These are phyloP conservation scores for Sebastes trivittatus DNA, from an alignment of 2,797 vertebrate genomes.

Conservation along the genomic window DNA sequence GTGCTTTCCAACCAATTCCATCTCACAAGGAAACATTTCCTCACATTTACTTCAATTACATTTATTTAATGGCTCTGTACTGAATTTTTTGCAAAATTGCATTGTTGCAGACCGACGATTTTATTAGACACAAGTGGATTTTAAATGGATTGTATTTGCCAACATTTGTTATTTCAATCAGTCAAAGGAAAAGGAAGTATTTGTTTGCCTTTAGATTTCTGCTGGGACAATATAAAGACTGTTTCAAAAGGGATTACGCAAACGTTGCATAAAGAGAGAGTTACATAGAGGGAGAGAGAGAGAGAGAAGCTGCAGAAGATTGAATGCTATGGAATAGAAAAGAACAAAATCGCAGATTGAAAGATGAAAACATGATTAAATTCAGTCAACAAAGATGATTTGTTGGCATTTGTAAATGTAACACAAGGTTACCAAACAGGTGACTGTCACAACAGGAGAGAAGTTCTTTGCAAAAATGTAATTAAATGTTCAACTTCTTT, in stretches of 20 bases:
- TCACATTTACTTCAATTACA: slow-evolving; percentile 7
- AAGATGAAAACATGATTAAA: slow-evolving; percentile 39
- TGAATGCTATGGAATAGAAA: slow-evolving; percentile 15
- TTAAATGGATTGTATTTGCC: slow-evolving; percentile 25
- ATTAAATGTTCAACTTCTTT: too few species aligned
- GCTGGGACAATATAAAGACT: slow-evolving; percentile 15
- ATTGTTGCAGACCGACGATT: neutral
- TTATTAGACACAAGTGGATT: slow-evolving; percentile 44
- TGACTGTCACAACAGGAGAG: too few species aligned
- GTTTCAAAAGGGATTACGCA: slow-evolving; percentile 41
- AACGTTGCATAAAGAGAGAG: slow-evolving; percentile 9
- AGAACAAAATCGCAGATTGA: slow-evolving; percentile 16
- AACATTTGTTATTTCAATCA: slow-evolving; percentile 42
- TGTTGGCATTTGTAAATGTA: slow-evolving; percentile 26
- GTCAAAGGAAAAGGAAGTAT: slow-evolving; percentile 18
- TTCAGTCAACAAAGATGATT: slow-evolving; percentile 16
- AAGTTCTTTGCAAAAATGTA: too few species aligned
- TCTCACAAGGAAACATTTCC: neutral
- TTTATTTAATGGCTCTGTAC: slow-evolving; percentile 16
- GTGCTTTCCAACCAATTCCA: neutral
- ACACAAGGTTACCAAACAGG: neutral
- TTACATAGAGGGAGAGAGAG: neutral
- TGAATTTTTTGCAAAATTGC: slow-evolving; percentile 25
- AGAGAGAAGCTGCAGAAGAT: slow-evolving; percentile 8
- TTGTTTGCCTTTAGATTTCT: slow-evolving; percentile 18